These are phyloP conservation scores for Pangasius sanitwongsei DNA, from an alignment of 2,797 vertebrate species.

Conservation along the genomic window DNA sequence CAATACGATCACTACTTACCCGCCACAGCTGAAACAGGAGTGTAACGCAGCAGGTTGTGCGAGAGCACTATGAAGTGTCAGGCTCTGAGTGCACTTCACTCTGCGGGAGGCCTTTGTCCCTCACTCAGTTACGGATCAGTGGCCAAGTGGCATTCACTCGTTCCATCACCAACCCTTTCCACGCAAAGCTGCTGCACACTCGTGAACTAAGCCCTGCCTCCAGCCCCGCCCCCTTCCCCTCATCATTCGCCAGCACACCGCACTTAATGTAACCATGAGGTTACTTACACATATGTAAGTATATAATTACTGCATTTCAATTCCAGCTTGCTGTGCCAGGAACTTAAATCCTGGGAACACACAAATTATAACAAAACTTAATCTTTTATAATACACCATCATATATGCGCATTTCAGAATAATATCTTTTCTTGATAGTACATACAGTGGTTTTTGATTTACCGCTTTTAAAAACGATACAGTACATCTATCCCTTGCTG, in stretches of 20 bases:
- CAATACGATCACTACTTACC: constrained; percentile 37
- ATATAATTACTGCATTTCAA: not conserved
- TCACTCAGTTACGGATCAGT: constrained; percentile 61
- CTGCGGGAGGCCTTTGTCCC: constrained; percentile 61
- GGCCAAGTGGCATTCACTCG: constrained; percentile 57
- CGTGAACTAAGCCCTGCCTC: constrained; percentile 38
- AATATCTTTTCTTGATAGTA: not conserved
- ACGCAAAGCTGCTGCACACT: constrained; percentile 35
- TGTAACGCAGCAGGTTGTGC: constrained; percentile 15
- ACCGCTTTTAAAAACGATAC: not conserved
- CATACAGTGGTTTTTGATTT: not conserved
- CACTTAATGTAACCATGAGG: not conserved
- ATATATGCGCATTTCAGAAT: constrained; percentile 35
- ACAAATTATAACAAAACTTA: constrained; percentile 16
- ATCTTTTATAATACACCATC: constrained; percentile 26
- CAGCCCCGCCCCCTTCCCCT: not conserved
- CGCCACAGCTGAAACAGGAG: constrained; percentile 11
- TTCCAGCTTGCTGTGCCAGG: not conserved
- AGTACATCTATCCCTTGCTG: not conserved
- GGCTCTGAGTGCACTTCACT: constrained; percentile 42
- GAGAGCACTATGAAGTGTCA: constrained; percentile 33
- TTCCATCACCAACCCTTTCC: constrained; percentile 45
- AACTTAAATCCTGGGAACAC: not conserved
- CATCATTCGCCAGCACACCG: not conserved
- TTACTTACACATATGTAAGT: constrained; percentile 24